Evolutionary conservation across 2,888 invertebrate species (phyloP), one percentile per base, ranked within the genome.

Genomic region (Merodon equestris): DNA sequence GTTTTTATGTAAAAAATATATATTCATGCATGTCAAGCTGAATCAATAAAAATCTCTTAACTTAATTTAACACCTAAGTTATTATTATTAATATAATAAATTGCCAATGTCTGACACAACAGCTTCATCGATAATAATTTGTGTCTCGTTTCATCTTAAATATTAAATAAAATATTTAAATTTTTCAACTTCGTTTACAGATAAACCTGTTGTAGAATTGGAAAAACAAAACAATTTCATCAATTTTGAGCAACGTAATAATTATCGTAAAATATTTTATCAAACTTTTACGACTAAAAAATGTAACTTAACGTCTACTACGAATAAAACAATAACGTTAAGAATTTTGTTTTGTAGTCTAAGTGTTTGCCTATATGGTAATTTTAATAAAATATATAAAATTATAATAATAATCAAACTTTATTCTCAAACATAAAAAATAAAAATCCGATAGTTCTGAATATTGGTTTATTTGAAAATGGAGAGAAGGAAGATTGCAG

Each of bases 1-100:
- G 68, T 60, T 54, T 68, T 64, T 10, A 9, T 7, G 66, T 44
- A 51, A 18, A 18, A 27, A 9, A 34, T 36, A 56, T 13, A 44
- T 53, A 18, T 42, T 44, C 15, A 44, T 27, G 27, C 19, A 27
- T 27, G 54, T 42, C 56, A 51, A 38, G 60, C 47, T 40, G 45
- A 73, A 67, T 67, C 57, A 61, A 72, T 67, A 27, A 7, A 4
- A 67, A 61, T 67, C 38, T 63, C 63, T 72, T 48, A 44, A 48
- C 42, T 53, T 42, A 48, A 17, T 51, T 63, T 77, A 77, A 12
- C 15, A 34, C 44, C 61, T 77, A 73, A 58, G 51, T 76, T 68
- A 45, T 74, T 58, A 51, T 81, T 75, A 74, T 75, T 81, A 81
- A 75, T 81, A 70, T 81, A 81, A 81, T 70, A 81, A 81, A 70